Evolutionary conservation across 2,113 vertebrate genomes (phyloP).

Genomic region (Stictonetta naevosa): DNA sequence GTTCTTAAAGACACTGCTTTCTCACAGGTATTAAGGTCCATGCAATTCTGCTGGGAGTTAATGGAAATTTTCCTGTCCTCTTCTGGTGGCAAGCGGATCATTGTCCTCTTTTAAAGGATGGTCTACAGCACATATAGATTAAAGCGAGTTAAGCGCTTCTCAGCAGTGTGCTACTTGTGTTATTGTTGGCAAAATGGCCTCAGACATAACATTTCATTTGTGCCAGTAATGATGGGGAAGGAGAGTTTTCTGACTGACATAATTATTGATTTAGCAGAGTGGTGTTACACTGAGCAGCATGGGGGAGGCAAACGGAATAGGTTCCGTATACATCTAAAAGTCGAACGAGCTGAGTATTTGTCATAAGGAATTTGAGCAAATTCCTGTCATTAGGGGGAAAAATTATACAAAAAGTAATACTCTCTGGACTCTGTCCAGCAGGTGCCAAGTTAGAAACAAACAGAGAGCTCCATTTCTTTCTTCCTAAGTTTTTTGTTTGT

Average conservation of each 20-base stretch:
- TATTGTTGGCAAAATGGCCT: not conserved
- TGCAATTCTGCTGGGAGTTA: not conserved
- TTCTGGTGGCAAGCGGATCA: not conserved
- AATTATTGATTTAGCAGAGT: not conserved
- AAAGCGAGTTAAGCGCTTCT: not conserved
- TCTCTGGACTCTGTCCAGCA: not conserved
- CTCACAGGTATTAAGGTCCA: not conserved
- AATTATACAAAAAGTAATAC: not conserved
- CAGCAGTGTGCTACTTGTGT: not conserved
- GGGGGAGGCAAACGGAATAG: not conserved
- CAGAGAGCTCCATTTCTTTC: not conserved
- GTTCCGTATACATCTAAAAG: not conserved
- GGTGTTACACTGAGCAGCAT: not conserved
- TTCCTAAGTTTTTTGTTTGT: not conserved
- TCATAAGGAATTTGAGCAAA: not conserved
- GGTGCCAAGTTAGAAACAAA: not conserved
- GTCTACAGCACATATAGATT: not conserved
- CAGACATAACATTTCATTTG: not conserved
- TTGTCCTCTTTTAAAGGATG: not conserved
- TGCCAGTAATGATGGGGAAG: not conserved
- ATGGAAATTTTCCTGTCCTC: not conserved
- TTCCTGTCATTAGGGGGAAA: not conserved
- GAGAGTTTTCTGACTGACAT: not conserved
- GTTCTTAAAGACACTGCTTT: not conserved
- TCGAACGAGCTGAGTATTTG: not conserved